Evolutionary conservation across 2,888 invertebrate genomes (phyloP).

Genomic region (Drosophila cognata): DNA sequence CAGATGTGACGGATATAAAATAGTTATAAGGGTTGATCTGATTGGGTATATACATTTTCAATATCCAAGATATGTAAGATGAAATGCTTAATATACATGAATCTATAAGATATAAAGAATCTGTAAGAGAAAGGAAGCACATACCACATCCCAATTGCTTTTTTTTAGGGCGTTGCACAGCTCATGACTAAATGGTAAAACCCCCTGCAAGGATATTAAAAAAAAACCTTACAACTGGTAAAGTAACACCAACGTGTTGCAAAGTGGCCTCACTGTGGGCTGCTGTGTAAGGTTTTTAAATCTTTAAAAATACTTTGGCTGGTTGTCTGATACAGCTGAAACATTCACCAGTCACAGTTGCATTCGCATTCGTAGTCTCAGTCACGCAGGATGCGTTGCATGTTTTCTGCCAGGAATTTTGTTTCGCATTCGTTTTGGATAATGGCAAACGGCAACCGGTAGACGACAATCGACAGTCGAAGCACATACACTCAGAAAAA

Average conservation of each 20-base stretch:
- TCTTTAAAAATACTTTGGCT: constrained; percentile 63
- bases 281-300: constrained; percentile 56
- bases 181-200: not conserved
- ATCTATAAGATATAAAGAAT: not conserved
- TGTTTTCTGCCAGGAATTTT: constrained; percentile 75
- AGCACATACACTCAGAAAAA: constrained; percentile 3
- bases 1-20: not conserved
- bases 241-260: constrained; percentile 58
- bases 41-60: not conserved
- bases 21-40: not conserved
- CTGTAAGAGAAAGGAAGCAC: not conserved
- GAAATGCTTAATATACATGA: not conserved
- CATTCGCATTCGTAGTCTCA: constrained; percentile 7
- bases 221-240: constrained; percentile 30
- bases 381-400: constrained; percentile 68
- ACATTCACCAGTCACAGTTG: constrained; percentile 19
- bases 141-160: not conserved
- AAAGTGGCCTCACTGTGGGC: constrained; percentile 58
- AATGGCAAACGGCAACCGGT: constrained; percentile 60
- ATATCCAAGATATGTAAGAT: not conserved
- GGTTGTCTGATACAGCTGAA: constrained; percentile 20
- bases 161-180: not conserved
- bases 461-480: constrained; percentile 45
- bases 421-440: constrained; percentile 79
- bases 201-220: not conserved